Evolutionary conservation across 2,113 vertebrate species (phyloP).

Genomic region (Baryphthengus martii): DNA sequence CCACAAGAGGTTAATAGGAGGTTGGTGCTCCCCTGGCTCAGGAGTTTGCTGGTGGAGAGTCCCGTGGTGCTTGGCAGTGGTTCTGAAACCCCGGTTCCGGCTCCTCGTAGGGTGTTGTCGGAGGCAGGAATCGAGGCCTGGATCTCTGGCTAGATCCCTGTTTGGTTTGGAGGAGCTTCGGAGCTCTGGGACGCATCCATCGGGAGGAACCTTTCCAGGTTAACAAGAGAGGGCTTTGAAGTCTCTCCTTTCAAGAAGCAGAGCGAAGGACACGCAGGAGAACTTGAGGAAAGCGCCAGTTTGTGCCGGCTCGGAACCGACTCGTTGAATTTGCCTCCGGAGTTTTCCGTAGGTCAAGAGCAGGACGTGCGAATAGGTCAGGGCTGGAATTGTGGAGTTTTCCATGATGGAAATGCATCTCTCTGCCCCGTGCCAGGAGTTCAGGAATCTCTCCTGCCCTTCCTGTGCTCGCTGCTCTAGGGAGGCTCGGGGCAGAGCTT

Average conservation of each 20-base stretch:
- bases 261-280: not conserved
- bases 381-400: not conserved
- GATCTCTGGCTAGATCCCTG: not conserved
- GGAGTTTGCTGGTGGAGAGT: not conserved
- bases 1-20: not conserved
- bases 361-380: not conserved
- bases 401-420: not conserved
- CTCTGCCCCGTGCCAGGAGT: not conserved
- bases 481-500: not conserved
- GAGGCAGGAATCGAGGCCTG: not conserved
- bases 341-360: not conserved
- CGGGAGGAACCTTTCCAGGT: not conserved
- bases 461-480: not conserved
- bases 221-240: not conserved
- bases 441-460: not conserved
- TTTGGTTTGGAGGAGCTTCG: not conserved
- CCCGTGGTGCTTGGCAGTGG: not conserved
- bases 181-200: not conserved
- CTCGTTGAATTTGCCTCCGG: not conserved
- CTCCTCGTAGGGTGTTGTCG: accelerated
- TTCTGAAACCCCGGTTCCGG: not conserved
- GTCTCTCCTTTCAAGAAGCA: not conserved
- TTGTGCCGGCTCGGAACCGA: not conserved
- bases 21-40: not conserved
- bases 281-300: not conserved